Evolutionary conservation across 2,888 invertebrate species (phyloP), one percentile per base, ranked within the genome.

Genomic region (Villa cingulata): DNA sequence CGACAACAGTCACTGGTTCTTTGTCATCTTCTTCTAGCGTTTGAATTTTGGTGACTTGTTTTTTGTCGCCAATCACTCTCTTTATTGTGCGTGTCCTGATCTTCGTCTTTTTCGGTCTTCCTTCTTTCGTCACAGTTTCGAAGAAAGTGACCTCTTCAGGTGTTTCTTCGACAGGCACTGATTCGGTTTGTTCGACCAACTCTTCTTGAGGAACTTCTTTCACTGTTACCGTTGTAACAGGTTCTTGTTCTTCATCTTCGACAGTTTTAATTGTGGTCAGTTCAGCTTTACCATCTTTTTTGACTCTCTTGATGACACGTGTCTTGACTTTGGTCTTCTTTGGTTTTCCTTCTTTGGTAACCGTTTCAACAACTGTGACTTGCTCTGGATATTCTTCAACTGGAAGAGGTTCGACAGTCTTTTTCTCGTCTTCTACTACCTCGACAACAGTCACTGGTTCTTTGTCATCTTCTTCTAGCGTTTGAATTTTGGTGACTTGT

Each of bases 311-410:
- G 37, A 70, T 66, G 0, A 59, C 55, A n/a, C 64, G 61, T 51
- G 62, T 66, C 37, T 58, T 61, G 5, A 59, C 56, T 34, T 57
- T 56, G 46, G 60, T 62, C 51, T 59, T 61, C 48, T 55, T 63
- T 0, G 59, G 57, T 46, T 63, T 61, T 48, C 62, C 64, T 52
- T 70, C 65, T 9, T 62, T 55, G 4, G 60, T 57, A 3, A 54
- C 37, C 4, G 48, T 57, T 14, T 73, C 72, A 2, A 68, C 63
- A 2, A 72, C 58, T 36, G 65, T 63, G 0, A 68, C 51, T 44
- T 50, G 45, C 18, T 51, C 49, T 20, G 55, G 45, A 41, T 50
- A 40, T 53, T 51, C 45, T 46, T 50, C 19, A 7, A 51, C 41
- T 18, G 43, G 45, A 2, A 1, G 4, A 20, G 20, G 1, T 40